phyloP scores from a whole-genome alignment of 2,797 vertebrate species.

The Masticophis lateralis region DNA sequence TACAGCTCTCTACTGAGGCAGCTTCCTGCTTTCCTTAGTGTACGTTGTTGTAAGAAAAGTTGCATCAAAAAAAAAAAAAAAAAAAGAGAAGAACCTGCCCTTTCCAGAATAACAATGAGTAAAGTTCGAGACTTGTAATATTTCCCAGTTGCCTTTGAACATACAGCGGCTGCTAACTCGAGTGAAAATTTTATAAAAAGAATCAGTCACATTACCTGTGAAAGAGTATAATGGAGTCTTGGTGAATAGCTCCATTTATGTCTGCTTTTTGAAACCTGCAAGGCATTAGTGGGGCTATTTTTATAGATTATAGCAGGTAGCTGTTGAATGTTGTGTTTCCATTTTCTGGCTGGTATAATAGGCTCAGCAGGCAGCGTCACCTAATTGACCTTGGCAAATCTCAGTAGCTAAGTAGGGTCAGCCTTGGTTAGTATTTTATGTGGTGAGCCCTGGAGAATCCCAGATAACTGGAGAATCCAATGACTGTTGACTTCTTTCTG shows the following conservation, averaged over 20 bases:
- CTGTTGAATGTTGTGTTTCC: constrained; percentile 78
- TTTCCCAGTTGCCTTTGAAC: constrained; percentile 42
- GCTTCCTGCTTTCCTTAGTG: constrained; percentile 39
- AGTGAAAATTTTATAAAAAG: constrained; percentile 35
- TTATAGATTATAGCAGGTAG: constrained; percentile 75
- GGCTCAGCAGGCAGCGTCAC: not conserved
- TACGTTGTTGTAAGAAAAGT: constrained; percentile 44
- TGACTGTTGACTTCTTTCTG: not conserved
- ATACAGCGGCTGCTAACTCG: constrained; percentile 18
- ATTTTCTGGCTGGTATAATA: constrained; percentile 59
- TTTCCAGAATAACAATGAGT: constrained; percentile 52
- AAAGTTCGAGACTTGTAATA: constrained; percentile 56
- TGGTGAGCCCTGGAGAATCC: not conserved
- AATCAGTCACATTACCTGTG: constrained; percentile 60
- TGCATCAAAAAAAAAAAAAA: constrained; percentile 42
- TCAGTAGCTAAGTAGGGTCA: not conserved
- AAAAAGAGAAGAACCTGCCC: constrained; percentile 21
- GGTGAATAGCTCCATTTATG: constrained; percentile 60
- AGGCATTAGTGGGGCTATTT: constrained; percentile 71
- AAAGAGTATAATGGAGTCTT: constrained; percentile 51
- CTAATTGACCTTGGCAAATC: not conserved
- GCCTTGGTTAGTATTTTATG: not conserved
- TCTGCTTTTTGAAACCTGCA: constrained; percentile 65
- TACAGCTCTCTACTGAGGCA: constrained; percentile 40
- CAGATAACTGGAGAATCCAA: not conserved